These are phyloP conservation scores for Intellagama lesueurii DNA, from an alignment of 2,797 vertebrate species.

Conservation along the genomic window DNA sequence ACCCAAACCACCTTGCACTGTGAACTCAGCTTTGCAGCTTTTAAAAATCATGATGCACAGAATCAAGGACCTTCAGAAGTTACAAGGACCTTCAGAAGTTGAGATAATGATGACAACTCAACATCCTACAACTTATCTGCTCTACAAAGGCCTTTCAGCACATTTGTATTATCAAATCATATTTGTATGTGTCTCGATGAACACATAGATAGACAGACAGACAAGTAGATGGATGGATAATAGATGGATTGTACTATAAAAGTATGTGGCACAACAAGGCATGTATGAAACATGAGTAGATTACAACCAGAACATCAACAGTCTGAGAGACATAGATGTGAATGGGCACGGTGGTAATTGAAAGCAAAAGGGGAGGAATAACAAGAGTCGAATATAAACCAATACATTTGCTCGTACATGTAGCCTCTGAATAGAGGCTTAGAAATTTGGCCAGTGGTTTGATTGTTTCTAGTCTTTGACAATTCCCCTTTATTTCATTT, in stretches of 20 bases:
- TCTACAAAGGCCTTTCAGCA: background rate
- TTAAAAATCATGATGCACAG: conserved; percentile 37
- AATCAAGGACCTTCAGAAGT: conserved; percentile 26
- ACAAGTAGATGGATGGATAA: background rate
- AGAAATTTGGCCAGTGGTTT: background rate
- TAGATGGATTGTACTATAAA: background rate
- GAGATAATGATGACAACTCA: background rate
- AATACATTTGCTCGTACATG: background rate
- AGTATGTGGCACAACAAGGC: background rate
- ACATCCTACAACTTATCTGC: background rate
- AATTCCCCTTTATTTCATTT: background rate
- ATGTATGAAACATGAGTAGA: background rate
- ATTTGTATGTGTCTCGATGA: background rate
- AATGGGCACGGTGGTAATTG: background rate
- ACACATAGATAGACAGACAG: background rate
- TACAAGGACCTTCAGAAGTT: conserved; percentile 28
- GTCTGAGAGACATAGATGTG: background rate
- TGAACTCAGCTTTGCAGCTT: conserved; percentile 19
- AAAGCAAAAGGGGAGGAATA: background rate
- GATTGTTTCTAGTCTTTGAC: background rate
- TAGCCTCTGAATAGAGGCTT: background rate
- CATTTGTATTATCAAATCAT: background rate
- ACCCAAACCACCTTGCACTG: background rate
- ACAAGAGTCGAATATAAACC: background rate
- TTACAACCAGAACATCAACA: background rate